A percentile compares a stretch with the other conserved stretches of the same genome.
Conservation (phyloP, 2,113 vertebrate genomes). For the Caretta caretta region DNA sequence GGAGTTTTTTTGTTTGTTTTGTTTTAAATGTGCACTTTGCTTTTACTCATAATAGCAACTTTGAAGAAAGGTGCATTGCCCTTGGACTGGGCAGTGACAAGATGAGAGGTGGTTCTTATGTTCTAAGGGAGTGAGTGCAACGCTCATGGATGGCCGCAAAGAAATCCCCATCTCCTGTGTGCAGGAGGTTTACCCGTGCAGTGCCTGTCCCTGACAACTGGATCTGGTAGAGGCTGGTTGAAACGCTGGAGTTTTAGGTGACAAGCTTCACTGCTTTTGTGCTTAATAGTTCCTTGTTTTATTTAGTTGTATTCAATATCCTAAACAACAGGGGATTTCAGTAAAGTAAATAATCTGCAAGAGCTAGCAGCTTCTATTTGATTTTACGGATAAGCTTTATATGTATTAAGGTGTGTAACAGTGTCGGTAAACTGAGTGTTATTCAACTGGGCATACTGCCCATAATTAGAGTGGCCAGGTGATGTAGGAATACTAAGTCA, state of each 20-base stretch:
- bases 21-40: background rate
- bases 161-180: background rate
- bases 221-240: background rate
- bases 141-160: background rate
- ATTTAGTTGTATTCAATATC: background rate
- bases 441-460: background rate
- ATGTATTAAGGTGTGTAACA: background rate
- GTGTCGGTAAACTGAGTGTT: background rate
- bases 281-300: background rate
- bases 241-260: background rate
- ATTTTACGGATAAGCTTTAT: slow-evolving; percentile 45
- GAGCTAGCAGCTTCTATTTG: slow-evolving; percentile 15
- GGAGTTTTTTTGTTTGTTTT: background rate
- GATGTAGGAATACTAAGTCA: slow-evolving; percentile 5
- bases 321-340: background rate
- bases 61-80: background rate
- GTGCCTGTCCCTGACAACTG: background rate
- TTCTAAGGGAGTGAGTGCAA: background rate
- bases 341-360: slow-evolving; percentile 29
- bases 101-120: background rate
- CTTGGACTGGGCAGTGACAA: background rate
- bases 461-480: slow-evolving; percentile 6
- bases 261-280: background rate
- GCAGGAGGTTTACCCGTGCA: background rate
- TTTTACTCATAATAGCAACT: background rate